These are phyloP conservation scores for Amiota mariae DNA, from an alignment of 2,888 invertebrate genomes.

Conservation along the genomic window DNA sequence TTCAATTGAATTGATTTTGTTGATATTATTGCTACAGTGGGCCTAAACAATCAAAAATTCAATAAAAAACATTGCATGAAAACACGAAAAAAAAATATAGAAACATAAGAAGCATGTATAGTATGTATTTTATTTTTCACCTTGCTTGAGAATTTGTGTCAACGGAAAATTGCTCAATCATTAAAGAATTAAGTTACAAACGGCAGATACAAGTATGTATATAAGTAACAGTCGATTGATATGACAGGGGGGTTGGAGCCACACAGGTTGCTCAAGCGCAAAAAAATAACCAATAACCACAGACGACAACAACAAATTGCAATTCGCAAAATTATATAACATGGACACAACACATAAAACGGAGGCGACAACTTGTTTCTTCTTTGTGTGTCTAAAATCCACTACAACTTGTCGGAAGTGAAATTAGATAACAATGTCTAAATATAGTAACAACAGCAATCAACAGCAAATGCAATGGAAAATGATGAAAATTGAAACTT, in stretches of 20 bases:
- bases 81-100: neutral
- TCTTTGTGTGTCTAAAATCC: slow-evolving; percentile 7
- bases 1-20: slow-evolving; percentile 3
- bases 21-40: no score
- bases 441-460: neutral
- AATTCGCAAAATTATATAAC: slow-evolving; percentile 58
- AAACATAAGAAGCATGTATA: no score
- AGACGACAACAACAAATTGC: slow-evolving; percentile 46
- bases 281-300: slow-evolving; percentile 8
- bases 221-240: neutral
- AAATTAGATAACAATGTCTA: slow-evolving; percentile 11
- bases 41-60: no score
- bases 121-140: neutral
- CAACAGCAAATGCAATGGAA: slow-evolving; percentile 34
- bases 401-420: slow-evolving; percentile 58
- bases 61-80: no score
- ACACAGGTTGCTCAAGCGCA: slow-evolving; percentile 4
- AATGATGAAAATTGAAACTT: slow-evolving; percentile 27
- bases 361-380: slow-evolving; percentile 9
- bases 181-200: slow-evolving; percentile 6
- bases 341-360: slow-evolving; percentile 28
- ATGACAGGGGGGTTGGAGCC: neutral
- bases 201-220: neutral
- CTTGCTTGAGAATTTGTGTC: slow-evolving; percentile 15
- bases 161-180: neutral